Percentiles rank a stretch among this genome's conserved stretches.
These are phyloP conservation scores for Dinocampus coccinellae DNA, from an alignment of 2,888 invertebrate genomes.

Conservation along the genomic window DNA sequence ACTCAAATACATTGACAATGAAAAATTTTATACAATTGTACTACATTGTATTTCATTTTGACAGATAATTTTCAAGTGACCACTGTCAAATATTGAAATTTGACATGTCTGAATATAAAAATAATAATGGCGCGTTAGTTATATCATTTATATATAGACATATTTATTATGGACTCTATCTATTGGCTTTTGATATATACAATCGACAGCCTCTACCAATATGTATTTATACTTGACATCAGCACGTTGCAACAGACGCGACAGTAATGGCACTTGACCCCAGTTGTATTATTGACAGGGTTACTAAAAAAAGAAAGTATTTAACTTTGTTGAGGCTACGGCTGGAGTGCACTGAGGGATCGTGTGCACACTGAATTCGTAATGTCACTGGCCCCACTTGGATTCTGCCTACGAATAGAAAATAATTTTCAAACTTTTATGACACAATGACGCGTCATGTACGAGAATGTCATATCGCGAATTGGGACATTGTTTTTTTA, in stretches of 20 bases:
- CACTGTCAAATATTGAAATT: conserved; percentile 26
- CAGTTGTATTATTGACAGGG: conserved; percentile 58
- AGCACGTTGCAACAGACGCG: conserved; percentile 33
- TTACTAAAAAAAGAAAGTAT: conserved; percentile 45
- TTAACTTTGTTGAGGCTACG: conserved; percentile 47
- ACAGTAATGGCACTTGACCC: conserved; percentile 43
- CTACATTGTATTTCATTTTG: neutral
- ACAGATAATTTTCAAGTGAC: neutral
- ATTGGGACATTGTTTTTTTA: conserved; percentile 27
- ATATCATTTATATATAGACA: conserved; percentile 29
- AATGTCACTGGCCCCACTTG: conserved; percentile 38
- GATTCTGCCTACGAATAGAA: conserved; percentile 55
- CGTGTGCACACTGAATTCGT: conserved; percentile 54
- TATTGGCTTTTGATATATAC: neutral
- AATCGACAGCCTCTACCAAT: conserved; percentile 22
- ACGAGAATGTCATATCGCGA: conserved; percentile 13
- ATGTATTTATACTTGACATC: conserved; percentile 25
- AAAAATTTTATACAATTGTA: neutral
- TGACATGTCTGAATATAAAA: conserved; percentile 28
- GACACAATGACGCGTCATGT: conserved; percentile 8
- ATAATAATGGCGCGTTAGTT: conserved; percentile 10
- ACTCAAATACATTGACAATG: neutral
- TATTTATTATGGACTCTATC: neutral
- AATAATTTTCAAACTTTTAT: conserved; percentile 56
- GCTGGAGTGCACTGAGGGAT: conserved; percentile 35